Base-by-base conservation (phyloP, 2,888 invertebrate genomes). In the Parnassius mnemosyne region DNA sequence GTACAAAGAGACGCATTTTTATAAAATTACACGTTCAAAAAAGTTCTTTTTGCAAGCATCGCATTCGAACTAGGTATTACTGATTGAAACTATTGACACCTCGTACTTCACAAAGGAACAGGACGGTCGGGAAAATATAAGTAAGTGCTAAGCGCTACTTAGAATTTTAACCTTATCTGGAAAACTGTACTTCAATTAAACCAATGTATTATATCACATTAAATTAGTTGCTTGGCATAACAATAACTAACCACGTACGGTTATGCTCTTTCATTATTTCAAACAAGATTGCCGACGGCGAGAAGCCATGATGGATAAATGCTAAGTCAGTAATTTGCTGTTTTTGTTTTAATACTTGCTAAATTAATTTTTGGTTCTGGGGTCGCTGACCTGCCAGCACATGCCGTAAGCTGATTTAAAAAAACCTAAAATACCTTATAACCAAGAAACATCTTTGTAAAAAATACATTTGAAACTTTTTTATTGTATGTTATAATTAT, bases 291-390 rank as follows among this genome's bases (percentile, higher is more conserved):
- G 72, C 75, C 70, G 71, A 74, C 73, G 87, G 87, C 85, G 85
- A 79, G 68, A 81, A 72, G 65, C 68, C 65, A 65, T 80, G 77
- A 80, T 83, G 77, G 79, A 83, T 85, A 84, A 78, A 80, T 78
- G 77, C 76, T 84, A 79, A 84, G 79, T 75, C 75, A 68, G 82
- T 80, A 83, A 85, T 85, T 83, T 81, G 81, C 78, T 61, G 68
- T 74, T 81, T 84, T 85, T 84, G 81, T 80, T 75, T 75, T 69
- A 34, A 75, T 76, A 72, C 74, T 76, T 7, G 71, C 63, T 68
- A 67, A 77, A 77, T 74, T 74, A 77, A 76, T 76, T 75, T 71
- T 74, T 69, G 66, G 66, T 71, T 74, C 77, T 79, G 76, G 75
- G 79, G 68, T 60, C 75, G 66, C 71, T 79, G 74, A 79, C 79